Evolutionary conservation across 2,888 invertebrate species (phyloP), one percentile per base, ranked within the genome.

Genomic region (Pantelozetes paolii): DNA sequence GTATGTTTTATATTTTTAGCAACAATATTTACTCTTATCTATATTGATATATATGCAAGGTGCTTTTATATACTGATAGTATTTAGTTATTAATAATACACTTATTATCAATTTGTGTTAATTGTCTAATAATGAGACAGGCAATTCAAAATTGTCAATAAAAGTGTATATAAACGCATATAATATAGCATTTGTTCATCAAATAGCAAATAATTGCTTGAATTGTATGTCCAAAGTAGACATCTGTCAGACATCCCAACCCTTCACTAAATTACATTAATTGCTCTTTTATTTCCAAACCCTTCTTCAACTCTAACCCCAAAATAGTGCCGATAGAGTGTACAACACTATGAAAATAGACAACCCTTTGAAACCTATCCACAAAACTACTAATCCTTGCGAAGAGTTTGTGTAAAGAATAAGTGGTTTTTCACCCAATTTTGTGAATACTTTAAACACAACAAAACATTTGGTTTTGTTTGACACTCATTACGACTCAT

Each of bases 1-100:
- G 90, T 90, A 79, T 23, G 57, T 57, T 45, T 15, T 5, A 36
- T 9, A 36, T 36, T 36, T 9, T 8, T 36, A 8, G 5, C 36
- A 36, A 8, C 9, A 9, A 8, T 36, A 9, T 36, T 36, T n/a
- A n/a, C n/a, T n/a, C n/a, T n/a, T n/a, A n/a, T n/a, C n/a, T n/a
- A n/a, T n/a, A n/a, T n/a, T n/a, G n/a, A n/a, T n/a, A n/a, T n/a
- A n/a, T n/a, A n/a, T n/a, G n/a, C n/a, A n/a, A n/a, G n/a, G n/a
- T n/a, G n/a, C n/a, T n/a, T n/a, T n/a, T n/a, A n/a, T n/a, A n/a
- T n/a, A n/a, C n/a, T n/a, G n/a, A n/a, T n/a, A n/a, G n/a, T n/a
- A n/a, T n/a, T n/a, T n/a, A n/a, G n/a, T n/a, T n/a, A n/a, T n/a
- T n/a, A n/a, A n/a, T n/a, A n/a, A n/a, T n/a, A n/a, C n/a, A n/a